Base-by-base conservation (phyloP, 2,797 vertebrate species). In the Garrulus glandarius region DNA sequence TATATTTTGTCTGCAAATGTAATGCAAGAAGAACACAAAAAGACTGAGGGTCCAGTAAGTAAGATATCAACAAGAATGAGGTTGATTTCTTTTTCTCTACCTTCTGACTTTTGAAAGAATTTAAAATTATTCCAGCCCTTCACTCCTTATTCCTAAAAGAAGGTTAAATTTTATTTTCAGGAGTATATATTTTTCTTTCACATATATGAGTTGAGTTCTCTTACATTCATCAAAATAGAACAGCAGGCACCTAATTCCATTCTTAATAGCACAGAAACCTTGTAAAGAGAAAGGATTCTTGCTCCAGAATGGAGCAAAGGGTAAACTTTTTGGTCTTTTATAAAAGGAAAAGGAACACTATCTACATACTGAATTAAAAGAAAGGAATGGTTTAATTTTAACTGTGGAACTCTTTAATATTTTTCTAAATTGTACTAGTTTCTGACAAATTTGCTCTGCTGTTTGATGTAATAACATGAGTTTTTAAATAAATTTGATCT, bases 201-300 rank as follows among this genome's bases (percentile, higher is more conserved):
- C 1, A 1, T 14, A 39, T 23, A 14, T 12, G 10, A 49, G 3
- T 23, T 0, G 0, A 10, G 3, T 44, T 83, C 15, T 82, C 19
- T 75, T 71, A 23, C 8, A 56, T 71, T 53, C 11, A 56, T 49
- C 18, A 32, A 47, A 87, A 67, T 13, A 68, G 32, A 88, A 60
- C 32, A 72, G 36, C 6, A 83, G 36, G 8, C 24, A 32, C 19
- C 4, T 57, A 70, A 59, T 79, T 72, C 39, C 13, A 24, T 79
- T 72, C 50, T 64, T 76, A 75, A 61, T 50, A 72, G 2, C 19
- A 57, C 2, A 70, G 39, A 68, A 76, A 43, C 18, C 10, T 18
- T 20, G 12, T 9, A 71, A 37, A 76, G 37, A 75, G 37, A 64
- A 34, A 68, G 11, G 6, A 50, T 22, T 78, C 70, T 71, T 46